Evolutionary conservation across 2,888 invertebrate genomes (phyloP).

Genomic region (Pyrrhopygopsis socrates): DNA sequence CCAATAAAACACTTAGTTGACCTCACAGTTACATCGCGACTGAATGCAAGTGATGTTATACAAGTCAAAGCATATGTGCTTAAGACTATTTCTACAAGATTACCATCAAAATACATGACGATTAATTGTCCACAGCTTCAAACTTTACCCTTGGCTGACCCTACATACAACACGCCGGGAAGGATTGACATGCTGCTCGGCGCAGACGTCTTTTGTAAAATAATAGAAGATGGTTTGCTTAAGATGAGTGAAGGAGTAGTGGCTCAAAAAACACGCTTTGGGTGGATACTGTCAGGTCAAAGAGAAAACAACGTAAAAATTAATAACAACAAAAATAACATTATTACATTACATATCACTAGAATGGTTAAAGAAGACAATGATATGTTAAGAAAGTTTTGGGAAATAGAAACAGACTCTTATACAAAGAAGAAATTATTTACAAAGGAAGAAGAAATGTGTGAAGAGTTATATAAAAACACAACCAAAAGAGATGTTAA

Average conservation of each 20-base stretch:
- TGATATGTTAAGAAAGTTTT: slow-evolving; percentile 75
- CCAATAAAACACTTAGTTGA: slow-evolving; percentile 69
- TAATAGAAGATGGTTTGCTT: slow-evolving; percentile 76
- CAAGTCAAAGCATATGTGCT: slow-evolving; percentile 66
- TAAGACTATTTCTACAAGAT: slow-evolving; percentile 60
- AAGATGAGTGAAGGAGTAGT: slow-evolving; percentile 66
- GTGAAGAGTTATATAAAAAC: slow-evolving; percentile 66
- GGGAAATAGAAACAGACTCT: slow-evolving; percentile 80
- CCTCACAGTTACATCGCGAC: slow-evolving; percentile 27
- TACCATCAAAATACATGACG: slow-evolving; percentile 59
- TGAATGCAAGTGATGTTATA: slow-evolving; percentile 13
- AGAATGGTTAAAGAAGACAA: slow-evolving; percentile 70
- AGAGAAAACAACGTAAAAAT: not conserved
- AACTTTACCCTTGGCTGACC: slow-evolving; percentile 64
- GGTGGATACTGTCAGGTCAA: slow-evolving; percentile 68
- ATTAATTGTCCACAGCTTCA: slow-evolving; percentile 58
- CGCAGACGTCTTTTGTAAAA: slow-evolving; percentile 76
- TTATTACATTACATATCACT: slow-evolving; percentile 31
- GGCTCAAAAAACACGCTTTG: slow-evolving; percentile 77
- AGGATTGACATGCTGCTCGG: slow-evolving; percentile 74
- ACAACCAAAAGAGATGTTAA: slow-evolving; percentile 62
- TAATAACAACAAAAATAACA: slow-evolving; percentile 19
- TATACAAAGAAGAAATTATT: slow-evolving; percentile 62
- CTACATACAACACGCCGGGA: slow-evolving; percentile 58
- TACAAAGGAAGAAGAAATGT: slow-evolving; percentile 70